Conservation (phyloP, 2,797 vertebrate genomes). For the Danio aesculapii region DNA sequence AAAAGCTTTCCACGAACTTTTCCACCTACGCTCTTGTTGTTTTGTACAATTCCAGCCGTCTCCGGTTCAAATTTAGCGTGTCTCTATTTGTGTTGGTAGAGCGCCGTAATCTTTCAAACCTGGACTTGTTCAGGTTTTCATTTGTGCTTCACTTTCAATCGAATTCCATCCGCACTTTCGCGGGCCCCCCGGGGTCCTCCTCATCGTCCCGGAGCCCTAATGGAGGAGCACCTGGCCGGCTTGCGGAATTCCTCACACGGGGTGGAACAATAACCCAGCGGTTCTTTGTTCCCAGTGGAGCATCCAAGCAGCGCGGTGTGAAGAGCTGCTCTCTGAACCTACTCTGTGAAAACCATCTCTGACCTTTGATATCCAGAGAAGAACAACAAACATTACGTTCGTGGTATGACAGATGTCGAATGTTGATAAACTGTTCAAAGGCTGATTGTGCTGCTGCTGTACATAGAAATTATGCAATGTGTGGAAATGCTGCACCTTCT, state of each 20-base stretch:
- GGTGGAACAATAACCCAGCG: slow-evolving; percentile 73
- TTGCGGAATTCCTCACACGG: slow-evolving; percentile 76
- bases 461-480: slow-evolving; percentile 37
- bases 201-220: slow-evolving; percentile 44
- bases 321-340: slow-evolving; percentile 75
- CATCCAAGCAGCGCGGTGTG: slow-evolving; percentile 65
- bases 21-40: slow-evolving; percentile 24
- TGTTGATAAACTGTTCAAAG: slow-evolving; percentile 75
- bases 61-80: slow-evolving; percentile 35
- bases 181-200: slow-evolving; percentile 54
- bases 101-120: slow-evolving; percentile 41
- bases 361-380: slow-evolving; percentile 74
- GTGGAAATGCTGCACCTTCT: slow-evolving; percentile 42
- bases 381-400: slow-evolving; percentile 80
- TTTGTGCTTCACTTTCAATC: slow-evolving; percentile 51
- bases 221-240: slow-evolving; percentile 50
- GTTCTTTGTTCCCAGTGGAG: slow-evolving; percentile 64
- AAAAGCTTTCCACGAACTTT: slow-evolving; percentile 16
- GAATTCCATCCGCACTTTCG: slow-evolving; percentile 48
- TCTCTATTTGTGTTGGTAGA: slow-evolving; percentile 48
- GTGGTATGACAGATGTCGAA: slow-evolving; percentile 81
- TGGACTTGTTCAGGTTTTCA: slow-evolving; percentile 41
- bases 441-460: slow-evolving; percentile 46
- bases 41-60: slow-evolving; percentile 11
- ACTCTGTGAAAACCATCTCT: slow-evolving; percentile 73